Evolutionary conservation across 2,113 vertebrate species (phyloP).

Genomic region (Ovis aries): ARS-UI_Ramb_v3.0 NC_056060.1:87074501-87075000

Average conservation of each 20-base stretch:
- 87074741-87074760: background rate
- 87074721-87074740: background rate
- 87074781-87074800: background rate
- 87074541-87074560: background rate
- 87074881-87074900: background rate
- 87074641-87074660: background rate
- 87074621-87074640: background rate
- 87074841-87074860: background rate
- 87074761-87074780: background rate
- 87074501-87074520: background rate
- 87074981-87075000: background rate
- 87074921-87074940: background rate
- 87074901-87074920: background rate
- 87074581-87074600: background rate
- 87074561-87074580: background rate
- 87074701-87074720: background rate
- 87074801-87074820: conserved; percentile 2
- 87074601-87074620: background rate
- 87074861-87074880: background rate
- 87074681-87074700: background rate
- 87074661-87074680: background rate
- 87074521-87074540: background rate
- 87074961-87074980: background rate
- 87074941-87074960: background rate
- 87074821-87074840: background rate